Evolutionary conservation across 1,140 invertebrate species (phyloP), one percentile per base, ranked within the genome.

Genomic region (Pararge aegeria): DNA sequence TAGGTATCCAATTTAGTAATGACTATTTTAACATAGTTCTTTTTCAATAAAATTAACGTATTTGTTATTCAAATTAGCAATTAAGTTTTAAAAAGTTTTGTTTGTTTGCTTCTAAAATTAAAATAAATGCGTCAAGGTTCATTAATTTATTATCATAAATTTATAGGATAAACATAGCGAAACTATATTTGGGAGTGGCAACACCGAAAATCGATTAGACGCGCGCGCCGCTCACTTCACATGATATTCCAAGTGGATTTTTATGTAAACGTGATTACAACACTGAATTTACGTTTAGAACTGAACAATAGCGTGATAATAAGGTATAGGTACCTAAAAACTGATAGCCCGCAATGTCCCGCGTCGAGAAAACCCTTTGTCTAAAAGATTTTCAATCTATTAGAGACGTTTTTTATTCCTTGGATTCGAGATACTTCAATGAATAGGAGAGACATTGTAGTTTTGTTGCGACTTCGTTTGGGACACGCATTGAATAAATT

Each of bases 161-260:
- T 54, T 52, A 59, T 42, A 4, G 53, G 38, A 51, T 49, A 53
- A 42, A 55, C 49, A 56, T 21, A 49, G n/a, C 54, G 53, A 55
- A 61, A 61, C 61, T 64, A 53, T 57, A 49, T 57, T 63, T 44
- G 57, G 51, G 50, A 59, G 53, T 60, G 59, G 65, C 59, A 62
- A 65, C 65, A 64, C 63, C 61, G 61, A 71, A 62, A 64, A 64
- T 62, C 61, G 59, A 70, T 68, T 70, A 70, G 49, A 65, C 65
- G 61, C 62, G 59, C 57, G 54, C 63, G 55, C 30, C 30, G 30
- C 30, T 34, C 60, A 46, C 61, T 64, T 58, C n/a, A 68, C 57
- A 58, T 34, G 56, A 61, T 64, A 56, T 70, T 64, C 59, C 49
- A 56, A 70, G 68, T 70, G 65, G 68, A 64, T 57, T 68, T 54